Percentiles rank a stretch among this genome's conserved stretches.
Evolutionary conservation across 2,797 vertebrate species (phyloP).

Genomic region (Smutsia gigantea): DNA sequence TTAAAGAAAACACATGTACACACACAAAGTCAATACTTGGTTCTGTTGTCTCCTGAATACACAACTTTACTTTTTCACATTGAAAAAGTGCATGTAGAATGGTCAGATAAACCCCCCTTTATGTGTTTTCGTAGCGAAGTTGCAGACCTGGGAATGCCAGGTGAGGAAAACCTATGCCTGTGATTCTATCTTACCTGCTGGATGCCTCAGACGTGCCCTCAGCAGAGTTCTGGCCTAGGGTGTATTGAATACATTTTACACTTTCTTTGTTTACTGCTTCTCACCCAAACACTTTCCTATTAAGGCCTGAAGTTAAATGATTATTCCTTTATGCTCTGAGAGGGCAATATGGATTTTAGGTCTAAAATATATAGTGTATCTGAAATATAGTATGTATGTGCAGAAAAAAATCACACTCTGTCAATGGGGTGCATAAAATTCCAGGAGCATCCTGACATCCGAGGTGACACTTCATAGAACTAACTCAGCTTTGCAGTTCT

Average conservation of each 20-base stretch:
- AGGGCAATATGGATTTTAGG: slow-evolving; percentile 44
- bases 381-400: slow-evolving; percentile 7
- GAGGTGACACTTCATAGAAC: background rate
- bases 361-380: slow-evolving; percentile 44
- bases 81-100: slow-evolving; percentile 2
- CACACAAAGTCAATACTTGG: background rate
- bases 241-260: slow-evolving; percentile 10
- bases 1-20: background rate
- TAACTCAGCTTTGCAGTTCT: background rate
- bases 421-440: background rate
- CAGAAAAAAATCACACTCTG: background rate
- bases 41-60: background rate
- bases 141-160: background rate
- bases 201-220: slow-evolving; percentile 44
- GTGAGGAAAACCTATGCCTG: slow-evolving; percentile 45
- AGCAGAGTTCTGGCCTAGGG: slow-evolving; percentile 38
- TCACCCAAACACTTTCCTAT: slow-evolving; percentile 55
- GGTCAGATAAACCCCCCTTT: background rate
- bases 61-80: slow-evolving; percentile 12
- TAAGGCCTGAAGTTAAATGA: slow-evolving; percentile 74
- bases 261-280: slow-evolving; percentile 71
- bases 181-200: slow-evolving; percentile 50
- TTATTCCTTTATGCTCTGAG: slow-evolving; percentile 61
- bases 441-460: background rate
- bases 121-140: background rate